Percentiles rank a stretch among this genome's conserved stretches.
Conservation (phyloP, 2,797 vertebrate species). For the Xerus rutilus region DNA sequence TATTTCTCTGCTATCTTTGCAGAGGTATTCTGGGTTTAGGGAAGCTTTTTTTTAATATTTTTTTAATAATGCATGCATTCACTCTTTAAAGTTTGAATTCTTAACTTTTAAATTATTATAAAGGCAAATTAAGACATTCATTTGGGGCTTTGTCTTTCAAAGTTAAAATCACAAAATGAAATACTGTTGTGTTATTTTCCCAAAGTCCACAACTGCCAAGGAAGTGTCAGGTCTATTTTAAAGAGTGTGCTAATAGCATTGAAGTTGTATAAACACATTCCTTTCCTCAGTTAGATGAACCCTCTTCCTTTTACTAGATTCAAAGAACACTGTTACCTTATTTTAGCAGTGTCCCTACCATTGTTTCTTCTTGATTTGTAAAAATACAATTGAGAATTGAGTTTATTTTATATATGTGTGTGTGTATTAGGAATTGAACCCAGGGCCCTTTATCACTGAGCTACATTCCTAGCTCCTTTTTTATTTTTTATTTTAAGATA, state of each 20-base stretch:
- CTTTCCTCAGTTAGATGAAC: background rate
- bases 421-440: too few relatives aligned
- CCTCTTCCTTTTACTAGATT: background rate
- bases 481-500: too few relatives aligned
- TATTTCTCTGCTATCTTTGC: background rate
- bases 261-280: background rate
- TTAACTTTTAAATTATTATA: background rate
- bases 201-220: background rate
- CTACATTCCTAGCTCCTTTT: too few relatives aligned
- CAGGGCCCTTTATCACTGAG: too few relatives aligned
- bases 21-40: background rate
- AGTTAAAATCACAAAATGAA: conserved; percentile 33
- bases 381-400: conserved; percentile 32
- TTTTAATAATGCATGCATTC: background rate
- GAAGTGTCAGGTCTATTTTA: background rate
- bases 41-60: background rate
- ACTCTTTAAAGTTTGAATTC: background rate
- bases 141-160: background rate
- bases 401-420: background rate
- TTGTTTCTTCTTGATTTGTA: conserved; percentile 34
- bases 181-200: background rate
- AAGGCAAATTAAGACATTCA: background rate
- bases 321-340: background rate
- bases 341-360: background rate
- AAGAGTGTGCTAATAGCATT: background rate